A percentile compares a stretch with the other conserved stretches of the same genome.
Conservation (phyloP, 2,888 invertebrate genomes). For the Pardosa pseudoannulata region DNA sequence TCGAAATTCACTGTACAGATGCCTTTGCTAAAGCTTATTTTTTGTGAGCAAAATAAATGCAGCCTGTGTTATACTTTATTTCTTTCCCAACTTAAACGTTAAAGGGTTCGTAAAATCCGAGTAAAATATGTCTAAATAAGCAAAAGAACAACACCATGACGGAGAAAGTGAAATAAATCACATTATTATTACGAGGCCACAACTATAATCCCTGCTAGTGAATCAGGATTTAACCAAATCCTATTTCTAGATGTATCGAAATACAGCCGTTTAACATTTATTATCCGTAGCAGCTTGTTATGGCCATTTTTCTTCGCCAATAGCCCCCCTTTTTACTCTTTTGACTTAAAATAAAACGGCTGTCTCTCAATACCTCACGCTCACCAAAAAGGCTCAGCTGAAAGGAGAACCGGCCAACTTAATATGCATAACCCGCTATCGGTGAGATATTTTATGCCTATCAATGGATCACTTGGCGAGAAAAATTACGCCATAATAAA, state of each 20-base stretch:
- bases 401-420: neutral
- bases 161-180: too few species aligned
- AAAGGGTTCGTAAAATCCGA: too few species aligned
- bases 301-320: neutral
- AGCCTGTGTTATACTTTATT: too few species aligned
- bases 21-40: too few species aligned
- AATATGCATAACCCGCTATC: conserved; percentile 3
- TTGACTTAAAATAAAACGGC: neutral
- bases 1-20: too few species aligned
- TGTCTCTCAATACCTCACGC: neutral
- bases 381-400: neutral
- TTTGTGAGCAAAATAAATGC: too few species aligned
- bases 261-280: neutral
- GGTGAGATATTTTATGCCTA: conserved; percentile 2
- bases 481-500: conserved; percentile 7
- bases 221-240: neutral
- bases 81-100: too few species aligned
- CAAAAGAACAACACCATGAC: too few species aligned
- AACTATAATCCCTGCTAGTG: too few species aligned
- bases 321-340: neutral
- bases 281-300: neutral
- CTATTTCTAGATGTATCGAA: neutral
- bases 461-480: neutral
- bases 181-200: too few species aligned
- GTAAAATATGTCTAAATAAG: too few species aligned